These are phyloP conservation scores for Stenchaetothrips biformis DNA, from an alignment of 2,888 invertebrate genomes.

Conservation along the genomic window DNA sequence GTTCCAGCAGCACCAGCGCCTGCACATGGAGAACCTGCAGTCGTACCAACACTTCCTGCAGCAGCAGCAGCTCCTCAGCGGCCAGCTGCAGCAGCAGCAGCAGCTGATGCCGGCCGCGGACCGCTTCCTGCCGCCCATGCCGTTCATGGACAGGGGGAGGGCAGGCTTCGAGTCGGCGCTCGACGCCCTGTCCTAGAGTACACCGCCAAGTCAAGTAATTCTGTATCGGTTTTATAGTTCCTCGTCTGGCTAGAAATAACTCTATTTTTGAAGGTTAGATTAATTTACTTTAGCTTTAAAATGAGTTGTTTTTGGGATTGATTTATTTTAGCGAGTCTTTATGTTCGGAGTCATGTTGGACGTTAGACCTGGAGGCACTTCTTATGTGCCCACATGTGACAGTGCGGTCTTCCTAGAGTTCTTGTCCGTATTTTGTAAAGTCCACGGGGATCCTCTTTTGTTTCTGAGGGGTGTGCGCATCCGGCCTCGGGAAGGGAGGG, in stretches of 20 bases:
- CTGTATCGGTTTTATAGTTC: not conserved
- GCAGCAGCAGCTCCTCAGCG: slow-evolving; percentile 37
- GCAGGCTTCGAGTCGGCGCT: not conserved
- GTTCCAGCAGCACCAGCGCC: slow-evolving; percentile 22
- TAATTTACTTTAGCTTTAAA: no score
- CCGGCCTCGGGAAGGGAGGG: no score
- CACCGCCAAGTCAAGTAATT: not conserved
- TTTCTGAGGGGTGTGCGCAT: no score
- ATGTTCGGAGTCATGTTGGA: no score
- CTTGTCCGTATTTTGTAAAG: no score
- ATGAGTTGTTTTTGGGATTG: no score
- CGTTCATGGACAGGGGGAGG: not conserved
- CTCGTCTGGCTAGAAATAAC: not conserved
- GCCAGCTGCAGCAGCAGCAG: slow-evolving; percentile 39
- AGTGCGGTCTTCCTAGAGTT: no score
- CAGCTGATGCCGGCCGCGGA: slow-evolving; percentile 35
- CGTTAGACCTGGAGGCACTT: no score
- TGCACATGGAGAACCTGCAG: slow-evolving; percentile 14
- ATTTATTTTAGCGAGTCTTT: no score
- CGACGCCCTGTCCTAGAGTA: not conserved
- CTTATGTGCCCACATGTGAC: no score
- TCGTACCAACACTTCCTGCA: slow-evolving; percentile 25
- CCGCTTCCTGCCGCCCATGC: not conserved
- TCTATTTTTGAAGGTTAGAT: no score
- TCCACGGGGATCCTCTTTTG: no score